phyloP scores from a whole-genome alignment of 2,888 invertebrate genomes.

The Tachina fera region DNA sequence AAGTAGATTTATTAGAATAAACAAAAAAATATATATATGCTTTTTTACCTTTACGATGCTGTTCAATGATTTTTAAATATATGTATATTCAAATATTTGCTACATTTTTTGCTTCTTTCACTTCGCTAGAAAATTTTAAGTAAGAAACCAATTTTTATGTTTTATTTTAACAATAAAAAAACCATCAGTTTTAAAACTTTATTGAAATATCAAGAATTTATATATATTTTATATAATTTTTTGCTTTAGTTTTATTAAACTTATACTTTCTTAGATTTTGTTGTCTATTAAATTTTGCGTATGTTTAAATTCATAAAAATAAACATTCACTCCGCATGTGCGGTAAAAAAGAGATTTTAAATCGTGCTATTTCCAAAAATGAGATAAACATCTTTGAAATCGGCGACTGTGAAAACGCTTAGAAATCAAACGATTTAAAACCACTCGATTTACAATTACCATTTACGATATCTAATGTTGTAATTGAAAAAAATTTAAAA shows the following conservation, averaged over 20 bases:
- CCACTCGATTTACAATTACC: too few species aligned
- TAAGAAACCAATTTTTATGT: constrained; percentile 59
- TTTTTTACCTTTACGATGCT: constrained; percentile 25
- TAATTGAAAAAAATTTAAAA: constrained; percentile 39
- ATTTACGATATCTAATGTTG: too few species aligned
- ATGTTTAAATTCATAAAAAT: constrained; percentile 54
- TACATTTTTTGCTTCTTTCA: background rate
- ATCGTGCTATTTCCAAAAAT: too few species aligned
- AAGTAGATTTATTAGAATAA: constrained; percentile 4
- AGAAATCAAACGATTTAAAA: background rate
- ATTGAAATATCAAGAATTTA: constrained; percentile 70
- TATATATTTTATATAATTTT: constrained; percentile 51
- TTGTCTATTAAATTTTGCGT: constrained; percentile 63
- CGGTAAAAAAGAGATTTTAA: constrained; percentile 7
- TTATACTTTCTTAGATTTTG: constrained; percentile 24
- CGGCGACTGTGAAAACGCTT: background rate
- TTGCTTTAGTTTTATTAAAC: constrained; percentile 29
- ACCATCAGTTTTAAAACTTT: constrained; percentile 69
- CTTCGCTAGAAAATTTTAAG: background rate
- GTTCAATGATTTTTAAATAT: background rate
- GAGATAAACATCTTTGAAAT: too few species aligned
- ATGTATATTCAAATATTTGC: background rate
- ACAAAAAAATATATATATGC: constrained; percentile 8
- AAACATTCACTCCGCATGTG: background rate
- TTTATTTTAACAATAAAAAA: constrained; percentile 72